Conservation (phyloP, 2,888 invertebrate genomes). For the Zele albiditarsus region DNA sequence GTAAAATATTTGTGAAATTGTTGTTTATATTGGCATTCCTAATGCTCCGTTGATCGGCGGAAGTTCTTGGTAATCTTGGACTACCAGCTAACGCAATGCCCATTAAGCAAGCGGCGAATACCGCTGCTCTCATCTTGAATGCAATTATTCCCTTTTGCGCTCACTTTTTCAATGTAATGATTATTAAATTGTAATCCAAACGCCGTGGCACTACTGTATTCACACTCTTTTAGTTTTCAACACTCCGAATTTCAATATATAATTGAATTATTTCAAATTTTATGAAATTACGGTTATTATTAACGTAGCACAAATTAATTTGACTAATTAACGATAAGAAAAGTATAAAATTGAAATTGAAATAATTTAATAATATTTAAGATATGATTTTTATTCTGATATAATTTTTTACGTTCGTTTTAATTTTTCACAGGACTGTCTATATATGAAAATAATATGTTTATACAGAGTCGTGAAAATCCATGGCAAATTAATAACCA, state of each 20-base stretch:
- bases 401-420: background rate
- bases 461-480: background rate
- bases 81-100: constrained; percentile 66
- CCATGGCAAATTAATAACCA: background rate
- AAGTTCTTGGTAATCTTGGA: constrained; percentile 68
- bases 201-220: background rate
- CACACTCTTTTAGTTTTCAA: background rate
- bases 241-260: background rate
- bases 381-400: background rate
- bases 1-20: constrained; percentile 60
- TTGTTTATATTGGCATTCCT: constrained; percentile 61
- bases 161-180: constrained; percentile 27
- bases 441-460: background rate
- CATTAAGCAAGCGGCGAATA: constrained; percentile 64
- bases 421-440: background rate
- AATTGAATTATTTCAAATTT: background rate
- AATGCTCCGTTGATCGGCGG: constrained; percentile 67
- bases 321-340: background rate
- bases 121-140: constrained; percentile 62
- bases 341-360: background rate
- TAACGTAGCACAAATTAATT: background rate
- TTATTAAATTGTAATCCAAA: constrained; percentile 24
- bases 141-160: constrained; percentile 40
- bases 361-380: background rate
- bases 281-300: background rate